phyloP scores from a whole-genome alignment of 2,888 invertebrate genomes.

The Salpingus planirostris region DNA sequence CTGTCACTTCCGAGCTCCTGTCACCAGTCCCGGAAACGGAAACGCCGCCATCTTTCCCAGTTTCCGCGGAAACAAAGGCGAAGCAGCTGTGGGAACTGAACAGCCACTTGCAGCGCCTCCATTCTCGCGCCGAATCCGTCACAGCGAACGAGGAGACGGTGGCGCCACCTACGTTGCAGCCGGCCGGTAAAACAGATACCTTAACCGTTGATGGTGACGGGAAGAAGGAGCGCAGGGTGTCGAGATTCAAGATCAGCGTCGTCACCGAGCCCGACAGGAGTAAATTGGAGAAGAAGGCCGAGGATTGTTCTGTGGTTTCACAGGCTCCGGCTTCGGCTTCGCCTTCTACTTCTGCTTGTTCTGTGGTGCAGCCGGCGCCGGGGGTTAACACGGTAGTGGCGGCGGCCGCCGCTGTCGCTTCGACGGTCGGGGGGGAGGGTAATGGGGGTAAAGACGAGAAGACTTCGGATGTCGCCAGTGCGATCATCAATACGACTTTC shows the following conservation, averaged over 20 bases:
- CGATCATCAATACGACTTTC: constrained; percentile 37
- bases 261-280: constrained; percentile 42
- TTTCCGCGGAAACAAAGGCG: constrained; percentile 20
- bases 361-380: constrained; percentile 4
- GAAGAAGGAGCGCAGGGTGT: constrained; percentile 38
- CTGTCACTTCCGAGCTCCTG: constrained; percentile 32
- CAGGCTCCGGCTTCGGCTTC: background rate
- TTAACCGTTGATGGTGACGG: too few species aligned
- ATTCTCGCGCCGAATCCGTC: constrained; percentile 38
- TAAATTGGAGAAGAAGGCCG: constrained; percentile 24
- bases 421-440: constrained; percentile 2
- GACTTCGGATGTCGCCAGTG: constrained; percentile 29
- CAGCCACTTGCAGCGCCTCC: constrained; percentile 54
- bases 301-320: constrained; percentile 10
- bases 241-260: constrained; percentile 47
- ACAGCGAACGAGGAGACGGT: constrained; percentile 5
- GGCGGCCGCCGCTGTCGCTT: too few species aligned
- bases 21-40: constrained; percentile 34
- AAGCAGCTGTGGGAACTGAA: constrained; percentile 48
- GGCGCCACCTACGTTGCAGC: background rate
- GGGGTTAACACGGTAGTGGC: too few species aligned
- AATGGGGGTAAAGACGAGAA: constrained; percentile 7
- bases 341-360: background rate
- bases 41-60: constrained; percentile 13
- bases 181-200: too few species aligned